Base-by-base conservation (phyloP, 2,113 vertebrate species). In the Prochilodus magdalenae region DNA sequence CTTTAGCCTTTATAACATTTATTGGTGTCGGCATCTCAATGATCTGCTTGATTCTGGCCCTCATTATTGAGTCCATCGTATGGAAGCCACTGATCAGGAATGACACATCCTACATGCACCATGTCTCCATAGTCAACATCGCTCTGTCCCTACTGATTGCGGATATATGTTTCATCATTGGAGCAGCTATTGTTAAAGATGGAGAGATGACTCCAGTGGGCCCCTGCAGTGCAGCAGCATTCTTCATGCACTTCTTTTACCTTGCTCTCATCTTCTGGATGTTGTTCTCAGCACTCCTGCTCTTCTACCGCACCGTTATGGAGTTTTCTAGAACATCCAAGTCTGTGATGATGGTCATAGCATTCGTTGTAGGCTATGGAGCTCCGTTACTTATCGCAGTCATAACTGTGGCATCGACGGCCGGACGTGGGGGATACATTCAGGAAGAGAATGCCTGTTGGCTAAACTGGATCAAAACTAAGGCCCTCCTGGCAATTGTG, bases 211-310 rank as follows among this genome's bases (percentile, higher is more conserved):
- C 57, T 26, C 57, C 57, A 60, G 57, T 26, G 15, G 81, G 51
- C 1, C 53, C 90, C 24, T 97, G 97, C 82, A 94, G 93, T 3
- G 86, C 92, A 0, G 92, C 93, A 69, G 96, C 96, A 0, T 98
- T 97, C 86, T 96, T 97, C 66, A 93, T 93, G 73, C 97, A 97
- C 86, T 94, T 96, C 73, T 96, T 96, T 88, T 98, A 97, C 80
- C 94, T 98, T n/a, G 90, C 93, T 33, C 63, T 97, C n/a, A 97
- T 97, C 89, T 98, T 97, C 84, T 98, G 97, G 97, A 98, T 98
- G 97, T 88, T 98, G 0, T 88, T 93, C 7, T 91, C 96, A 26
- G 95, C 94, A 0, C 92, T 97, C 24, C 90, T 97, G 59, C 95
- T 98, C 55, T 87, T 95, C 10, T 96, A 96, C 79, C 91, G 94